Base-by-base conservation (phyloP, 1,140 invertebrate genomes). In the Calliopsis andreniformis region DNA sequence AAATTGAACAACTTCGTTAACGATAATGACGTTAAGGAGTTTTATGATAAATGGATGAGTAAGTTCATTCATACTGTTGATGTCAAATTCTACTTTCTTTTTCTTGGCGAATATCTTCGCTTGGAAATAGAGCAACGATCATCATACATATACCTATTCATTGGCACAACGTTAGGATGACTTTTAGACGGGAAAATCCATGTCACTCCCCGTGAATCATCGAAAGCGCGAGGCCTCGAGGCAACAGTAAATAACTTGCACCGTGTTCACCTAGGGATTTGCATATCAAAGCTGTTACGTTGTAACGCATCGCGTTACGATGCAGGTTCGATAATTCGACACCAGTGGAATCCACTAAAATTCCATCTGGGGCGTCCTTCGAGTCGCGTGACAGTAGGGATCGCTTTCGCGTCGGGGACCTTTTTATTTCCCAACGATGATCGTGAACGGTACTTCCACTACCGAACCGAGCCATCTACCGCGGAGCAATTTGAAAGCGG, bases 231-330 rank as follows among this genome's bases (percentile, higher is more conserved):
- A 43, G 32, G 45, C 12, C 32, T 39, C 14, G 18, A 10, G 3
- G 6, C 4, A 3, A 10, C 20, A 10, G 12, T 32, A 32, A 72
- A 63, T 47, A 51, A 42, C 23, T 51, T 45, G 6, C 20, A 3
- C 28, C 10, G 8, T 10, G 3, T 35, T 45, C 62, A 1, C 1
- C 39, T 49, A 10, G 25, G 28, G 2, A 56, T 75, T 67, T 58
- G 51, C 71, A 56, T 67, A 67, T 56, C 62, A 75, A 67, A 66
- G 71, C 47, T 39, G 71, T 32, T 67, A 45, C 71, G 5, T 25
- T 47, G 62, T 47, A 66, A 42, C 70, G 35, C 25, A 45, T 35
- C 28, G 39, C 18, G 42, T 75, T 67, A 67, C 71, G 23, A 75
- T 45, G 71, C 62, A 58, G 51, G 42, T 45, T 56, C 51, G 71